Base-by-base conservation (phyloP, 2,888 invertebrate genomes). In the Dioctria linearis region DNA sequence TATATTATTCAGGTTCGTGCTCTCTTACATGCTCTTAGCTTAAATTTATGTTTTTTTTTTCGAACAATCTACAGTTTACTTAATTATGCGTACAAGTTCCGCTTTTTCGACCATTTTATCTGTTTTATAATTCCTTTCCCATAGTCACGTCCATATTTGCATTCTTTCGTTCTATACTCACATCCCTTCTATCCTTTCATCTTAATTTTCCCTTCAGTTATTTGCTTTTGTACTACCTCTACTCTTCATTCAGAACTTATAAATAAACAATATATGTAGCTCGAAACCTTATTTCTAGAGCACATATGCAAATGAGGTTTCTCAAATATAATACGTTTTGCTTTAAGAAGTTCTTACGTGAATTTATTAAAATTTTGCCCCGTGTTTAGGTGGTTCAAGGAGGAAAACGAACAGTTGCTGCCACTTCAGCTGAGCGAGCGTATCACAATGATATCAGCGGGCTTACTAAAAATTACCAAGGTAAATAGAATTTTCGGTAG, bases 311-410 rank as follows among this genome's bases (percentile, higher is more conserved):
- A 78, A 78, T 78, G 65, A 78, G 54, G 40, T 13, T 25, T 40
- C 54, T 54, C 3, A 13, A 65, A 78, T 46, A 65, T 54, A 78
- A 78, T 78, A 66, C 66, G 66, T 78, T 65, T 25, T 78, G 49
- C 78, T 78, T 78, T 66, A 78, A 78, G 51, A 78, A 46, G 39
- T 76, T 46, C 54, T 49, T 43, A 61, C n/a, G 59, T 75, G 46
- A 75, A 59, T 80, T 78, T 80, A 80, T 76, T 66, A 67, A 76
- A 75, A 65, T 80, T 39, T 75, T 65, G 39, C 59, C 25, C 25
- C 11, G 46, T 71, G 65, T 66, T 3, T 85, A 93, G 93, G 87
- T 95, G 95, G 95, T 94, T 93, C 88, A 92, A 93, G 81, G 94
- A 94, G 87, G 91, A 93, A 84, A 93, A 93, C 85, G 94, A 94